Percentiles rank a stretch among this genome's conserved stretches.
These are phyloP conservation scores for Clunio marinus DNA, from an alignment of 2,888 invertebrate genomes.

Conservation along the genomic window DNA sequence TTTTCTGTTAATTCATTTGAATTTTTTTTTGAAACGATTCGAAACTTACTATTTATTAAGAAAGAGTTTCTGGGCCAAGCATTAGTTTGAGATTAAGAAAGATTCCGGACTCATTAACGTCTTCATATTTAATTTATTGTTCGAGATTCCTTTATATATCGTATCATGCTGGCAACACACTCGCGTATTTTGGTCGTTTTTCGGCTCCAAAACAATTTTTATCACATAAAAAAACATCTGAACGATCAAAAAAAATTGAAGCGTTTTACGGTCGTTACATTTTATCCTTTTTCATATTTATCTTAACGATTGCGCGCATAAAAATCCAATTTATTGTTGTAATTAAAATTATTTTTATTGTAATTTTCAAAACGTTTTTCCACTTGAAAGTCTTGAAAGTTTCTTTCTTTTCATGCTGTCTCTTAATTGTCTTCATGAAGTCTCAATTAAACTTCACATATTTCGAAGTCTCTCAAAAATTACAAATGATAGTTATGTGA, in stretches of 20 bases:
- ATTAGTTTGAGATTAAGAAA: slow-evolving; percentile 32
- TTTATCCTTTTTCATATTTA: slow-evolving; percentile 16
- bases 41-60: no score
- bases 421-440: not conserved
- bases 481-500: not conserved
- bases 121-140: slow-evolving; percentile 37
- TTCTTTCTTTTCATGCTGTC: not conserved
- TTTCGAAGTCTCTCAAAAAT: not conserved
- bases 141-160: not conserved
- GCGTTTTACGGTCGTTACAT: slow-evolving; percentile 18
- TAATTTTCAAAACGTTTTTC: no score
- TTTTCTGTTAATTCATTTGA: not conserved
- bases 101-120: slow-evolving; percentile 37
- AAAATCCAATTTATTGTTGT: slow-evolving; percentile 25
- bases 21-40: slow-evolving; percentile 11
- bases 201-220: not conserved
- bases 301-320: slow-evolving; percentile 8
- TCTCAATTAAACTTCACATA: not conserved
- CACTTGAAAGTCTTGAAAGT: not conserved
- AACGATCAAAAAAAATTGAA: not conserved
- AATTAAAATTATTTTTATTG: slow-evolving; percentile 24
- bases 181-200: not conserved
- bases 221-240: not conserved
- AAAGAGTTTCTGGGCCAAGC: slow-evolving; percentile 3
- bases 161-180: slow-evolving; percentile 9